Percentiles rank a stretch among this genome's conserved stretches.
Evolutionary conservation across 2,113 vertebrate genomes (phyloP).

Genomic region (Dolichotis patagonum): DNA sequence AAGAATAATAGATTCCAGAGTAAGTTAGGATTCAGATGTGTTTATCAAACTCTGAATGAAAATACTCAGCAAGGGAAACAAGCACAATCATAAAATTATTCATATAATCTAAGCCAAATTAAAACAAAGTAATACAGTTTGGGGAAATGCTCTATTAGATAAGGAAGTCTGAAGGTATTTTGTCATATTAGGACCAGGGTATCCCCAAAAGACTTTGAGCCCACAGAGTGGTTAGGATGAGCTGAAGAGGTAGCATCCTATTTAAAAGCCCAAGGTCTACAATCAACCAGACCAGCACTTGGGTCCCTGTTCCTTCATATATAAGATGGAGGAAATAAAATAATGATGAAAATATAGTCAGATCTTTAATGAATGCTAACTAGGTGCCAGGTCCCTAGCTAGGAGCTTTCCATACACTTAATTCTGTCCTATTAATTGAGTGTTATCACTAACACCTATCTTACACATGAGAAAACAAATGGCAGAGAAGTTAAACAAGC

Average conservation of each 20-base stretch:
- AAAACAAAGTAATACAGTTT: background rate
- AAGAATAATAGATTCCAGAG: constrained; percentile 38
- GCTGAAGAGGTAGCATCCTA: background rate
- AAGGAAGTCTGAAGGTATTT: constrained; percentile 38
- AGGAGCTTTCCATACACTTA: background rate
- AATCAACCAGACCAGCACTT: background rate
- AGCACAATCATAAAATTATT: constrained; percentile 38
- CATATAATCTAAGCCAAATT: constrained; percentile 1
- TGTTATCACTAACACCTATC: background rate
- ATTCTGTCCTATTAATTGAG: background rate
- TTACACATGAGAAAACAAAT: background rate
- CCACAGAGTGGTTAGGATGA: background rate
- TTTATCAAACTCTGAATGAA: constrained; percentile 46
- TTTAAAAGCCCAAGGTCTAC: background rate
- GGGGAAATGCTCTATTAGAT: background rate
- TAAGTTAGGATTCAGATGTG: constrained; percentile 6
- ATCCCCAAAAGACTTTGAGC: background rate
- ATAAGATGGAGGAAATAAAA: background rate
- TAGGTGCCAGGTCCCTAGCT: background rate
- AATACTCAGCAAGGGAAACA: constrained; percentile 40
- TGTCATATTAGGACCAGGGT: background rate
- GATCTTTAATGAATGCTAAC: background rate
- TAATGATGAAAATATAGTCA: background rate
- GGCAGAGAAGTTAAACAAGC: background rate
- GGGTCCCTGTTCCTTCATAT: background rate